phyloP scores from a whole-genome alignment of 2,797 vertebrate species.

The Chaetodon trifasciatus region DNA sequence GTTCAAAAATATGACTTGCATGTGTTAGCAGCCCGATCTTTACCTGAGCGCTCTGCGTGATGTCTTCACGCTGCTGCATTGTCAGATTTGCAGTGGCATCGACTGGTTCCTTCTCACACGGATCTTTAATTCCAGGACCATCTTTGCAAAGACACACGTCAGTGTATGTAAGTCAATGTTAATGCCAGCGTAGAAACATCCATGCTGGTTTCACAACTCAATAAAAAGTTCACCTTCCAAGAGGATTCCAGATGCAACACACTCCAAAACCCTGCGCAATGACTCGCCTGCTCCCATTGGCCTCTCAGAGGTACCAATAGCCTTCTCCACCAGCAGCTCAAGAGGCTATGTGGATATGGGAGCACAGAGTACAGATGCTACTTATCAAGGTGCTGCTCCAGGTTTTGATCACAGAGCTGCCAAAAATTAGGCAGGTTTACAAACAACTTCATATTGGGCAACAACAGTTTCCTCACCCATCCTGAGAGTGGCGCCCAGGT shows the following conservation, averaged over 20 bases:
- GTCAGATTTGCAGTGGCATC: conserved; percentile 91
- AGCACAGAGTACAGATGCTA: not conserved
- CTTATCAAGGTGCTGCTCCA: not conserved
- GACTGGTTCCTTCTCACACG: conserved; percentile 94
- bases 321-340: conserved; percentile 95
- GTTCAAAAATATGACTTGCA: not conserved
- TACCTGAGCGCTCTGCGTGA: conserved; percentile 98
- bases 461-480: conserved; percentile 89
- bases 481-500: conserved; percentile 94
- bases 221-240: conserved; percentile 86
- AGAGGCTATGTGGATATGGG: conserved; percentile 82
- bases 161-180: not conserved
- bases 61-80: conserved; percentile 95
- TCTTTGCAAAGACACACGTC: conserved; percentile 82
- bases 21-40: not conserved
- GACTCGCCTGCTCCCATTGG: conserved; percentile 95
- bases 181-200: not conserved
- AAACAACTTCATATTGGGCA: not conserved
- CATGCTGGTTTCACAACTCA: not conserved
- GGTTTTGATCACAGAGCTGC: not conserved
- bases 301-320: conserved; percentile 93
- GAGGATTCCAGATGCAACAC: conserved; percentile 94
- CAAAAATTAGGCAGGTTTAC: not conserved
- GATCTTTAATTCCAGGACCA: conserved; percentile 96
- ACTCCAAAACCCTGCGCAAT: conserved; percentile 94